Conservation (phyloP, 2,888 invertebrate genomes). For the Gymnocheta viridis region DNA sequence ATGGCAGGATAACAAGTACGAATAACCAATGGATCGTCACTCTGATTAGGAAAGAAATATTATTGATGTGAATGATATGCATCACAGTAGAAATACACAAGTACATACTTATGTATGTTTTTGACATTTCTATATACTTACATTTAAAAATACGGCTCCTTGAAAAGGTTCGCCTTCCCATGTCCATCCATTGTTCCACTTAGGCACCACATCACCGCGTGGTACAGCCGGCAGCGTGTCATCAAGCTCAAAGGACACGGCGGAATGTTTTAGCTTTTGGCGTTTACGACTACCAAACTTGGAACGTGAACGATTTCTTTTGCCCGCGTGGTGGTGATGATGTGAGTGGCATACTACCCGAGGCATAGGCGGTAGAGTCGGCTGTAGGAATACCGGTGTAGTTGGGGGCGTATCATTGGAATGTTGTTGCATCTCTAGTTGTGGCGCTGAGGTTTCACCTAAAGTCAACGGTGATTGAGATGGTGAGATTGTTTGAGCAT, state of each 20-base stretch:
- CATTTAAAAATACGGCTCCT: slow-evolving; percentile 93
- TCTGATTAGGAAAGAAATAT: slow-evolving; percentile 83
- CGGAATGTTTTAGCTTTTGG: slow-evolving; percentile 78
- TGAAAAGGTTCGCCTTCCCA: slow-evolving; percentile 94
- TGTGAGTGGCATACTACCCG: slow-evolving; percentile 70
- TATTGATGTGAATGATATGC: background rate
- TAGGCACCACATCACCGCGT: slow-evolving; percentile 83
- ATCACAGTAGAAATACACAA: too few relatives aligned
- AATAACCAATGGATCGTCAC: slow-evolving; percentile 88
- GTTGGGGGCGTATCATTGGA: slow-evolving; percentile 65
- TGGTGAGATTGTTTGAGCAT: slow-evolving; percentile 37
- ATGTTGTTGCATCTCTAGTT: slow-evolving; percentile 65
- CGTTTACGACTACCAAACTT: slow-evolving; percentile 81
- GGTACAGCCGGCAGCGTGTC: slow-evolving; percentile 82
- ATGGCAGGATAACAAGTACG: slow-evolving; percentile 95
- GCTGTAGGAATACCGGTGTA: slow-evolving; percentile 76
- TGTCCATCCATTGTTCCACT: slow-evolving; percentile 96
- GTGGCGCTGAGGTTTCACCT: slow-evolving; percentile 1
- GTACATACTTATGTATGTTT: background rate
- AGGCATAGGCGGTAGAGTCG: slow-evolving; percentile 73
- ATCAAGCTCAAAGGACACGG: slow-evolving; percentile 80
- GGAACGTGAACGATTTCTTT: slow-evolving; percentile 80
- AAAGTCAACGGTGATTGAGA: slow-evolving; percentile 40
- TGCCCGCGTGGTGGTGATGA: slow-evolving; percentile 73
- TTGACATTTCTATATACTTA: slow-evolving; percentile 79